Percentiles rank a stretch among this genome's conserved stretches.
These are phyloP conservation scores for Rhinogobio ventralis DNA, from an alignment of 2,797 vertebrate species.

Conservation along the genomic window DNA sequence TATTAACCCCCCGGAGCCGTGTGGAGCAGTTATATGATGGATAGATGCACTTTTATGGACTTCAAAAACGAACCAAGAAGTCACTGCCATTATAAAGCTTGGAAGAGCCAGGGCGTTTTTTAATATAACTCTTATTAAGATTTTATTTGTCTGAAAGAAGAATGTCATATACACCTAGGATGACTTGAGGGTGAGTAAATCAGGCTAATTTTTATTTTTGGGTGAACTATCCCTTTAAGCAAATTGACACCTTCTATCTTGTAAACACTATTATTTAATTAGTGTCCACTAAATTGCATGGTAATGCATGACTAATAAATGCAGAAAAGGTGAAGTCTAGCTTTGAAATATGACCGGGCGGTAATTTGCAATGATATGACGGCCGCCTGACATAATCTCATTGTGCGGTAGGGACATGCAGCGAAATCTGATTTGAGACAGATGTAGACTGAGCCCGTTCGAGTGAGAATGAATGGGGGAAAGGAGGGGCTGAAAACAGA, in stretches of 20 bases:
- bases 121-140: no score
- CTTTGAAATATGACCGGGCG: constrained; percentile 52
- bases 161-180: no score
- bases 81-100: no score
- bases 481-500: constrained; percentile 45
- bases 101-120: no score
- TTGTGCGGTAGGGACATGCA: constrained; percentile 67
- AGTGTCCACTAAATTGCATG: constrained; percentile 27
- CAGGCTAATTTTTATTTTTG: no score
- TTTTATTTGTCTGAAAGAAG: no score
- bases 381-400: constrained; percentile 70
- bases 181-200: no score
- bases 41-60: no score
- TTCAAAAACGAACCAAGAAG: no score
- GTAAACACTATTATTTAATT: constrained; percentile 14
- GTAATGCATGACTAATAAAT: constrained; percentile 12
- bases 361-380: constrained; percentile 55
- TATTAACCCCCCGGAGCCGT: no score
- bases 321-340: constrained; percentile 15
- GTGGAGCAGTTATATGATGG: no score
- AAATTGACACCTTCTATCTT: constrained; percentile 12
- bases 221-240: background rate
- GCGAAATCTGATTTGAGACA: constrained; percentile 74
- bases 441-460: constrained; percentile 66
- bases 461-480: constrained; percentile 64